A percentile compares a stretch with the other conserved stretches of the same genome.
phyloP scores from a whole-genome alignment of 2,113 vertebrate species.

The Notarius lentiginosus region DNA sequence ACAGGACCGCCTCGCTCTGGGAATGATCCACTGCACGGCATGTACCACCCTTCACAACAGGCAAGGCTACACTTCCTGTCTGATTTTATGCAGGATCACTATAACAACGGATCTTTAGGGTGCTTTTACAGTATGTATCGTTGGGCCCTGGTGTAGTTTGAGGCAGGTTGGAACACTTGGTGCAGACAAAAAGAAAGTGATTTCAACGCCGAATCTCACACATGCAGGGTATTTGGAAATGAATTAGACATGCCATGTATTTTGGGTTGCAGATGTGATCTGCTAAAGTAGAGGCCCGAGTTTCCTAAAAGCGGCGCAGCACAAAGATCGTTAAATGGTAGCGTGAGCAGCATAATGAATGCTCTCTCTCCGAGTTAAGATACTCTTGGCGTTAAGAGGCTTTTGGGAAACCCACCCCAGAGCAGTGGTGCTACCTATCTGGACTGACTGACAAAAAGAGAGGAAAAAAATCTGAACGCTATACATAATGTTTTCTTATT shows the following conservation, averaged over 20 bases:
- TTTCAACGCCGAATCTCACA: neutral
- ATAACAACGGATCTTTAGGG: neutral
- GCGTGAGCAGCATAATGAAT: too few species aligned
- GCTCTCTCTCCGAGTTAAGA: too few species aligned
- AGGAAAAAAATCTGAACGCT: neutral
- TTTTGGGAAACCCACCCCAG: too few species aligned
- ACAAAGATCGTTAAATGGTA: too few species aligned
- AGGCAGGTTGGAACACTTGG: neutral
- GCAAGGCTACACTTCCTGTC: slow-evolving; percentile 53
- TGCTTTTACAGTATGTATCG: neutral
- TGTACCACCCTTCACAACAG: slow-evolving; percentile 70
- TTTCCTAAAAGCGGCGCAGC: too few species aligned
- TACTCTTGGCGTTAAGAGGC: too few species aligned
- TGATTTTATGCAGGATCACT: neutral
- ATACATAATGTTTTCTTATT: neutral
- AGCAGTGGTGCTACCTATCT: neutral
- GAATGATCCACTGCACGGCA: slow-evolving; percentile 47
- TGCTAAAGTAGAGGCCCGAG: too few species aligned
- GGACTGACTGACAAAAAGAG: neutral
- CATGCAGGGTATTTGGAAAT: neutral
- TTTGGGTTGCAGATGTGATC: neutral
- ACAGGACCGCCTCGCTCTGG: slow-evolving; percentile 61
- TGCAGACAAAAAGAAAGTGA: neutral
- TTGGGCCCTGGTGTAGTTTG: neutral
- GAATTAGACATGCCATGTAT: neutral